Conservation (phyloP, 2,113 vertebrate genomes). For the Talpa occidentalis region DNA sequence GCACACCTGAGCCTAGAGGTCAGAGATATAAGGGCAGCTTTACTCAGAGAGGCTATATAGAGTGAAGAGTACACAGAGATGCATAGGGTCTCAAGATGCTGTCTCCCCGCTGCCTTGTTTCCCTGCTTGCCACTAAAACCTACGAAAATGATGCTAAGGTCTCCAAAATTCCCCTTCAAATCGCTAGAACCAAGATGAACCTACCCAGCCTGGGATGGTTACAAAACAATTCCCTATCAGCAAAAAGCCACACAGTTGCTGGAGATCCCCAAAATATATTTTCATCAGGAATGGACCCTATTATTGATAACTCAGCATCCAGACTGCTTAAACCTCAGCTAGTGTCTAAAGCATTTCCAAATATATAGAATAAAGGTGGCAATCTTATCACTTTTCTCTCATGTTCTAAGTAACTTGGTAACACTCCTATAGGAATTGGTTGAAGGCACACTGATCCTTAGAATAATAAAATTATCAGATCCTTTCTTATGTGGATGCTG, state of each 20-base stretch:
- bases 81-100: too few relatives aligned
- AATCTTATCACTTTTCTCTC: neutral
- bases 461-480: neutral
- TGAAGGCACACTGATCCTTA: neutral
- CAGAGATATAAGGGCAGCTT: too few relatives aligned
- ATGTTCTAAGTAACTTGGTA: neutral
- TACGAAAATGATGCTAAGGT: too few relatives aligned
- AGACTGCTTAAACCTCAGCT: neutral
- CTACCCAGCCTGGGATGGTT: too few relatives aligned
- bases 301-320: neutral
- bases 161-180: too few relatives aligned
- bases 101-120: too few relatives aligned
- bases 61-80: too few relatives aligned
- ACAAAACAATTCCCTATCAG: neutral
- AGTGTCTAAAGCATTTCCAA: neutral
- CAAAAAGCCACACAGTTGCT: neutral
- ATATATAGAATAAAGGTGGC: neutral
- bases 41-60: too few relatives aligned
- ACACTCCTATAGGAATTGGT: neutral
- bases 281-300: neutral
- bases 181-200: too few relatives aligned
- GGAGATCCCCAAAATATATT: neutral
- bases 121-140: too few relatives aligned
- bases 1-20: too few relatives aligned
- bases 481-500: neutral